Evolutionary conservation across 2,888 invertebrate species (phyloP).

Genomic region (Antitype chi): DNA sequence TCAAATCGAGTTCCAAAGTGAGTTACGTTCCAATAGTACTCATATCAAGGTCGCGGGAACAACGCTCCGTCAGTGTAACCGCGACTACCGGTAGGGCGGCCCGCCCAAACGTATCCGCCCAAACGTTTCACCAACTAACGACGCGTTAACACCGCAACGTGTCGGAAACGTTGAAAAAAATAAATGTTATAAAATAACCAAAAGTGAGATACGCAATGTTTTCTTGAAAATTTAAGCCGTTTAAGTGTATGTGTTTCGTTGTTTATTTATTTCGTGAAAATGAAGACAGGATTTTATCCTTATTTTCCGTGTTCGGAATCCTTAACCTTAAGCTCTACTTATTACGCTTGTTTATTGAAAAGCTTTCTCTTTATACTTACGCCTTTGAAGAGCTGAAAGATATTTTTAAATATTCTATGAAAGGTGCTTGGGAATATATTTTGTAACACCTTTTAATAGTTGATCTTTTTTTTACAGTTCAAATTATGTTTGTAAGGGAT

Average conservation of each 20-base stretch:
- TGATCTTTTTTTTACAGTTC: not conserved
- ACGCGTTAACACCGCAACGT: constrained; percentile 13
- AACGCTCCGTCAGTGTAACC: constrained; percentile 73
- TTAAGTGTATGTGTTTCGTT: constrained; percentile 33
- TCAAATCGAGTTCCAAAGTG: constrained; percentile 42
- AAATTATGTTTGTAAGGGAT: not conserved
- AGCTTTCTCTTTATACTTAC: constrained; percentile 20
- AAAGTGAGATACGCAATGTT: not conserved
- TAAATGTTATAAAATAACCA: not conserved
- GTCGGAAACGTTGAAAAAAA: constrained; percentile 18
- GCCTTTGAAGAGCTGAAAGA: not conserved
- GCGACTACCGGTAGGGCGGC: constrained; percentile 76
- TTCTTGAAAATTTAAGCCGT: not conserved
- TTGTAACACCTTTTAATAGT: not conserved
- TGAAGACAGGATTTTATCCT: constrained; percentile 4
- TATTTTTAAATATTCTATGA: constrained; percentile 18
- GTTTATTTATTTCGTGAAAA: constrained; percentile 1
- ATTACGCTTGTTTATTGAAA: constrained; percentile 38
- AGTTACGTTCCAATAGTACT: constrained; percentile 61
- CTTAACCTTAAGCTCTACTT: constrained; percentile 45
- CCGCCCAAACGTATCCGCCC: constrained; percentile 73
- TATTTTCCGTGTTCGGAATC: constrained; percentile 25
- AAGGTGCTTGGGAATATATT: constrained; percentile 8
- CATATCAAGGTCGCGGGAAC: constrained; percentile 57
- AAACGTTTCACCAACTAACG: constrained; percentile 38